Base-by-base conservation (phyloP, 1,140 invertebrate species). In the Formica exsecta region DNA sequence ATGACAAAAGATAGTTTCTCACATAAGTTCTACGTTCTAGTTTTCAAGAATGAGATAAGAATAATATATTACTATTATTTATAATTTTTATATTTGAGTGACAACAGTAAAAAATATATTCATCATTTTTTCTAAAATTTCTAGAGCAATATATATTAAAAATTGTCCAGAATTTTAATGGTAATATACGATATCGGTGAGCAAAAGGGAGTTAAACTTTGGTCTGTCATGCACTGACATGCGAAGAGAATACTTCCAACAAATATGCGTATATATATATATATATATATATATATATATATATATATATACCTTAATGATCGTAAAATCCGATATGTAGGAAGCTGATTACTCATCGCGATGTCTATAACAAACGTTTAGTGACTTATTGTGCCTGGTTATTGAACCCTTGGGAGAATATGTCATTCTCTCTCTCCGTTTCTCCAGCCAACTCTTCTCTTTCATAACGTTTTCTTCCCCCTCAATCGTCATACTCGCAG, bases 271-370 rank as follows among this genome's bases (percentile, higher is more conserved):
- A 51, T 73, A 38, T 86, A 59, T 79, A 79, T 77, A 83, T 54
- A 87, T 59, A 29, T 29, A 29, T 29, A 29, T 29, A 29, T 29
- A 29, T 29, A 29, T 65, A 51, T 73, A 38, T 86, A 59, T 65
- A 51, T 73, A 38, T 86, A 59, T 29, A 29, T 29, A 29, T 0
- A 29, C 25, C 77, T 89, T 86, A 84, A 89, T 73, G 73, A 89
- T 89, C 70, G 36, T n/a, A 65, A 32, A 48, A 61, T 74, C 65
- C 65, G 73, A 90, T 87, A 88, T 54, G 77, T 89, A 89, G 83
- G 86, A 90, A 87, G 87, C 85, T 91, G 88, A 92, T 92, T 92
- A 91, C 89, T 92, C 89, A 90, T 89, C 87, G 88, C 79, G 65
- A 71, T 74, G 88, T 87, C 88, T 87, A 87, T 87, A 79, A 75